Evolutionary conservation across 1,140 invertebrate genomes (phyloP).

Genomic region (Hyphantria cunea): DNA sequence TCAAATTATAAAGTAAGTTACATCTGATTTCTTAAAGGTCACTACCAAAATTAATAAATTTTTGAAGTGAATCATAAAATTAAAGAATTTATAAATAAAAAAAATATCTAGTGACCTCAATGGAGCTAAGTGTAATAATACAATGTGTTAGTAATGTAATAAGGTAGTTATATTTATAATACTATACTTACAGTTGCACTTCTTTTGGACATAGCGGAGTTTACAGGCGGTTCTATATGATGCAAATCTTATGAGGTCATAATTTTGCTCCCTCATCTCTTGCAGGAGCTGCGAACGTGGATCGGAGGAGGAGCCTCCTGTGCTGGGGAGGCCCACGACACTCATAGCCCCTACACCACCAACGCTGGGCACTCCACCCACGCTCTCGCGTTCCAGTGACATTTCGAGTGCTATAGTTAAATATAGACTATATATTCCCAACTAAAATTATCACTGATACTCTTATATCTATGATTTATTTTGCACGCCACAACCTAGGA

Average conservation of each 20-base stretch:
- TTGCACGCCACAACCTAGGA: neutral
- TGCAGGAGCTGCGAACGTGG: conserved; percentile 88
- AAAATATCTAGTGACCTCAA: no score
- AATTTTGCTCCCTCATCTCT: conserved; percentile 95
- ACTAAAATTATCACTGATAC: conserved; percentile 10
- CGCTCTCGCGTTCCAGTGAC: conserved; percentile 69
- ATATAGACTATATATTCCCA: conserved; percentile 2
- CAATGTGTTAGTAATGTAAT: conserved; percentile 2
- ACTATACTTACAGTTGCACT: conserved; percentile 90
- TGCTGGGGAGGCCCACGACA: conserved; percentile 33
- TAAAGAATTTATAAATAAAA: no score
- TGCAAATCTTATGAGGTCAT: conserved; percentile 97
- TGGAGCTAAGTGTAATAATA: no score
- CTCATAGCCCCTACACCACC: conserved; percentile 40
- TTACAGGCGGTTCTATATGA: conserved; percentile 98
- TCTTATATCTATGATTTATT: neutral
- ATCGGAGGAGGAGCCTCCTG: conserved; percentile 72
- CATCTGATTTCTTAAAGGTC: no score
- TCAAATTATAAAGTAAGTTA: no score
- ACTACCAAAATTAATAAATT: no score
- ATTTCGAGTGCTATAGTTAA: conserved; percentile 34
- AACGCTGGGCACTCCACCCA: conserved; percentile 55
- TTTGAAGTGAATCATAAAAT: no score
- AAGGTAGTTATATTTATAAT: no score
- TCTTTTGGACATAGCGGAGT: conserved; percentile 97